Percentiles rank a stretch among this genome's conserved stretches.
These are phyloP conservation scores for Eonycteris spelaea DNA, from an alignment of 2,113 vertebrate genomes.

Conservation along the genomic window DNA sequence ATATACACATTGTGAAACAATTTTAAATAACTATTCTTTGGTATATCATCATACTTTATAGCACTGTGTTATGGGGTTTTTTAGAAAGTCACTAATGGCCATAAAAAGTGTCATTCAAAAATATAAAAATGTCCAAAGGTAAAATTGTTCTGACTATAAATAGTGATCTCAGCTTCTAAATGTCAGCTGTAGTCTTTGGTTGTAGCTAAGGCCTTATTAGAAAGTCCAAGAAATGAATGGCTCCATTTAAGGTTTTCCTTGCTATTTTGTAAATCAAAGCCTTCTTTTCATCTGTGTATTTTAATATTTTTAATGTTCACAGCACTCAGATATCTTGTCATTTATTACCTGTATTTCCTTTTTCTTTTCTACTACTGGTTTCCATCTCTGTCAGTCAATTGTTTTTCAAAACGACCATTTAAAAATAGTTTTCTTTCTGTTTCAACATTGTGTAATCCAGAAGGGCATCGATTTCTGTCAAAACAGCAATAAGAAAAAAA, in stretches of 20 bases:
- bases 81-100: not conserved
- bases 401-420: constrained; percentile 40
- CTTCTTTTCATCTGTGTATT: not conserved
- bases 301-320: constrained; percentile 40
- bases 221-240: fast-evolving
- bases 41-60: not conserved
- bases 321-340: constrained; percentile 25
- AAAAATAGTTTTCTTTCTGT: constrained; percentile 31
- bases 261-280: constrained; percentile 26
- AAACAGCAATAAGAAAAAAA: not conserved
- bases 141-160: not conserved
- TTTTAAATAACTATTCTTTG: not conserved
- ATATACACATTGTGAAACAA: not conserved
- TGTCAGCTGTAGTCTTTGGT: not conserved
- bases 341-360: constrained; percentile 29
- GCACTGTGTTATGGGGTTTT: not conserved
- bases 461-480: not conserved
- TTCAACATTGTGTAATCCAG: constrained; percentile 32
- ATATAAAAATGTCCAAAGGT: not conserved
- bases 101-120: not conserved
- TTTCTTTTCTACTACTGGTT: constrained; percentile 48
- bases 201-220: not conserved
- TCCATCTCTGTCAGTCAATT: constrained; percentile 46
- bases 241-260: not conserved
- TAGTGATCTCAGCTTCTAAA: not conserved